Conservation (phyloP, 2,113 vertebrate species). For the Otis tarda region DNA sequence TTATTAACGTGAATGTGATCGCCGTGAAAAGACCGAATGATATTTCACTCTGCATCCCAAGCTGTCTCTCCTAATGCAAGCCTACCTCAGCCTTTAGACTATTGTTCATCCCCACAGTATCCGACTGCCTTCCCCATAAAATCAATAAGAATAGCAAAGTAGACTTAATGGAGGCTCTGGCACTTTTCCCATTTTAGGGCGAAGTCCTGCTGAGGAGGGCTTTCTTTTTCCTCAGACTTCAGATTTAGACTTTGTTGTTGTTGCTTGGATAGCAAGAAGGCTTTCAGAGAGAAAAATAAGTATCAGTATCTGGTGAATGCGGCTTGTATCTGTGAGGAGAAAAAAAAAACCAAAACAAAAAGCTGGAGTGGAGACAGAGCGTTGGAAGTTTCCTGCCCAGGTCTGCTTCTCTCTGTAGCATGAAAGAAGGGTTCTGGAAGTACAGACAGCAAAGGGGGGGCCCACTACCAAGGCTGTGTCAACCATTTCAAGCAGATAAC, state of each 20-base stretch:
- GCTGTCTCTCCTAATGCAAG: neutral
- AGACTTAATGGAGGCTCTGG: constrained; percentile 50
- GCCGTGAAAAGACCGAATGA: neutral
- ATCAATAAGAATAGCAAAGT: neutral
- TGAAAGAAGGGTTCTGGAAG: neutral
- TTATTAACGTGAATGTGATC: neutral
- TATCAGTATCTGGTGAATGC: neutral
- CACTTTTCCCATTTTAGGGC: constrained; percentile 40
- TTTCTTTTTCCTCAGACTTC: constrained; percentile 2
- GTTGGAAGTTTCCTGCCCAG: neutral
- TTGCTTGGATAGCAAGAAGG: neutral
- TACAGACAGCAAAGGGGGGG: neutral
- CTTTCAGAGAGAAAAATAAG: neutral
- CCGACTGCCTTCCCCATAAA: neutral
- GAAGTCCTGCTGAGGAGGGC: neutral
- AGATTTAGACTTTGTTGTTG: neutral
- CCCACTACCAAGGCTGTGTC: neutral
- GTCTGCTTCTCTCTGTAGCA: neutral
- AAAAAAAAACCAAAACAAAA: neutral
- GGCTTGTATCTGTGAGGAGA: neutral
- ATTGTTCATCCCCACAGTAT: neutral
- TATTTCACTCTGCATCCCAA: neutral
- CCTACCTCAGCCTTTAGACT: neutral
- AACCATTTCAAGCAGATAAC: constrained; percentile 6
- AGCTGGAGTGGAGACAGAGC: rapidly evolving